Conservation (phyloP, 1,140 invertebrate species). For the Drosophila melanogaster region DNA sequence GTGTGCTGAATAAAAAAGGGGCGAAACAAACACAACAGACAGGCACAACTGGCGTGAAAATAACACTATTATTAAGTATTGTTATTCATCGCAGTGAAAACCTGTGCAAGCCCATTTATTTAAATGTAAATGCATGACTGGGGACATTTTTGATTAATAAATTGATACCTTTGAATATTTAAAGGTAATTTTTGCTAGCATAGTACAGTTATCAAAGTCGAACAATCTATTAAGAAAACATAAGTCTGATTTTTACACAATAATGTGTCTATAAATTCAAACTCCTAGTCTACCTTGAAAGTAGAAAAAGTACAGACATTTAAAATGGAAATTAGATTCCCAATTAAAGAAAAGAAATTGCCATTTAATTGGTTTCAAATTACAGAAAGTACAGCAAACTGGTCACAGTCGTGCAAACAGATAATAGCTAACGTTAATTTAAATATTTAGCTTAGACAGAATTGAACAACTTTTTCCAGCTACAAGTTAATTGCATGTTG, state of each 20-base stretch:
- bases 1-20: conserved; percentile 23
- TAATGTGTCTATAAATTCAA: not conserved
- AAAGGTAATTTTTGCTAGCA: too few species aligned
- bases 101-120: not conserved
- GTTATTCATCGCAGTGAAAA: not conserved
- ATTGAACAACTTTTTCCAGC: too few species aligned
- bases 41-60: conserved; percentile 1
- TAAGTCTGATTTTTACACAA: too few species aligned
- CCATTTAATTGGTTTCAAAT: conserved; percentile 5
- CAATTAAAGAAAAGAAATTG: not conserved
- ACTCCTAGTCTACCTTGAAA: too few species aligned
- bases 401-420: not conserved
- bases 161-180: too few species aligned
- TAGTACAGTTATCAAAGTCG: too few species aligned
- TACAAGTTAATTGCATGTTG: not conserved
- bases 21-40: conserved; percentile 9
- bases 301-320: not conserved
- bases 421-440: not conserved
- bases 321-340: not conserved
- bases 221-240: too few species aligned
- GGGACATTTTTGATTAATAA: not conserved
- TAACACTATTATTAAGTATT: conserved; percentile 6
- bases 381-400: conserved; percentile 5
- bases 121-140: not conserved
- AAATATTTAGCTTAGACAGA: too few species aligned